Conservation (phyloP, 2,888 invertebrate species). For the Pseudolycoriella hygida region DNA sequence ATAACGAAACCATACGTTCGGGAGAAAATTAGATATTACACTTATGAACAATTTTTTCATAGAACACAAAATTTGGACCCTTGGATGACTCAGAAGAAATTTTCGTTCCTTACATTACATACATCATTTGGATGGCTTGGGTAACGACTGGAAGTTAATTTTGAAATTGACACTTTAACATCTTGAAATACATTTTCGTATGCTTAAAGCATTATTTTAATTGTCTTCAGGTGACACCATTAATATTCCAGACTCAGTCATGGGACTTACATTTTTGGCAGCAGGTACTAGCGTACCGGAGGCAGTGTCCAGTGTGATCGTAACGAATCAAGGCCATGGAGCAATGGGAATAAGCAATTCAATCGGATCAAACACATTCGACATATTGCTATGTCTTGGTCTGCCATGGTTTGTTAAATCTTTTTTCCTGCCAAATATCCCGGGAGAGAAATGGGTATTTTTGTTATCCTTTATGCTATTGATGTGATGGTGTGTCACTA, state of each 20-base stretch:
- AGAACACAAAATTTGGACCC: too few relatives aligned
- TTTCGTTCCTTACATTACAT: too few relatives aligned
- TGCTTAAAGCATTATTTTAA: not conserved
- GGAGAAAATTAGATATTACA: too few relatives aligned
- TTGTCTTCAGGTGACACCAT: slow-evolving; percentile 50
- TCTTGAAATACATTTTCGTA: not conserved
- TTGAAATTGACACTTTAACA: too few relatives aligned
- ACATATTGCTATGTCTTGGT: slow-evolving; percentile 59
- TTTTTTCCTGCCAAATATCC: slow-evolving; percentile 37
- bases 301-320: slow-evolving; percentile 69
- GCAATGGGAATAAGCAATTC: slow-evolving; percentile 52
- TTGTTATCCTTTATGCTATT: too few relatives aligned
- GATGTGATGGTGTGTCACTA: not conserved
- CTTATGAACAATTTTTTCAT: too few relatives aligned
- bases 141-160: too few relatives aligned
- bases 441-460: slow-evolving; percentile 34
- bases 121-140: too few relatives aligned
- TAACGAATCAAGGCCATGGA: slow-evolving; percentile 56
- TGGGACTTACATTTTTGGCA: slow-evolving; percentile 69
- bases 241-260: slow-evolving; percentile 65
- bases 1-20: too few relatives aligned
- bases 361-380: slow-evolving; percentile 68
- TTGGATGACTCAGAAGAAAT: too few relatives aligned
- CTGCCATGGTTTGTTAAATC: slow-evolving; percentile 62
- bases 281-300: slow-evolving; percentile 78